Percentiles rank a stretch among this genome's conserved stretches.
Evolutionary conservation across 1,140 invertebrate genomes (phyloP).

Genomic region (Leptinotarsa lineolata): DNA sequence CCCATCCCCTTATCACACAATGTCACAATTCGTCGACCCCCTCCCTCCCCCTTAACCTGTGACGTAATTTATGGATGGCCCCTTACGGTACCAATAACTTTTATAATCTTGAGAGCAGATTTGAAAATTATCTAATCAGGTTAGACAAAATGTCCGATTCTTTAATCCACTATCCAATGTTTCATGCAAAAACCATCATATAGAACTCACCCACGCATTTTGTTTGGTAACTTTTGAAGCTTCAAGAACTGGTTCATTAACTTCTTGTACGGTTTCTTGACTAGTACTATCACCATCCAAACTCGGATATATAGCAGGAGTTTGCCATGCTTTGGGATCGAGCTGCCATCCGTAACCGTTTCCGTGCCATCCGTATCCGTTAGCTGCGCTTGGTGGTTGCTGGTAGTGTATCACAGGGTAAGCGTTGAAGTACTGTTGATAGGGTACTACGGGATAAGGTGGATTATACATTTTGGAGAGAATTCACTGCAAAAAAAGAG

Average conservation of each 20-base stretch:
- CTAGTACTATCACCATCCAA: slow-evolving; percentile 28
- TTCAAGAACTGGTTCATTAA: slow-evolving; percentile 46
- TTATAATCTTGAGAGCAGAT: too few relatives aligned
- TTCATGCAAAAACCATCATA: too few relatives aligned
- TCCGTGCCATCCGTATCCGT: slow-evolving; percentile 54
- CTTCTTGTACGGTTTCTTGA: slow-evolving; percentile 41
- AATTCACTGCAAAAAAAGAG: slow-evolving; percentile 22
- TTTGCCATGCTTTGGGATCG: slow-evolving; percentile 48
- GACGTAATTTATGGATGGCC: too few relatives aligned
- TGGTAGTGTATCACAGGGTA: slow-evolving; percentile 51
- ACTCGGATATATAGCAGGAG: slow-evolving; percentile 39
- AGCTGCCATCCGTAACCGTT: slow-evolving; percentile 55
- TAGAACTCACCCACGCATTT: slow-evolving; percentile 45
- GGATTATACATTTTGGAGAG: slow-evolving; percentile 5
- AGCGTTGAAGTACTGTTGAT: slow-evolving; percentile 51
- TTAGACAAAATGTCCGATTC: too few relatives aligned
- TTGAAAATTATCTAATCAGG: too few relatives aligned
- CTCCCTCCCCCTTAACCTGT: too few relatives aligned
- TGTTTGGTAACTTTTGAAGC: slow-evolving; percentile 47
- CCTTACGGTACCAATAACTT: too few relatives aligned
- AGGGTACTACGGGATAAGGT: slow-evolving; percentile 35
- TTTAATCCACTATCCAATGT: too few relatives aligned
- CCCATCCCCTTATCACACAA: too few relatives aligned
- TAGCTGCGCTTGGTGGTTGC: slow-evolving; percentile 50
- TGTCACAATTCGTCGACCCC: too few relatives aligned